Conservation (phyloP, 2,113 vertebrate genomes). For the Apteryx mantelli region DNA sequence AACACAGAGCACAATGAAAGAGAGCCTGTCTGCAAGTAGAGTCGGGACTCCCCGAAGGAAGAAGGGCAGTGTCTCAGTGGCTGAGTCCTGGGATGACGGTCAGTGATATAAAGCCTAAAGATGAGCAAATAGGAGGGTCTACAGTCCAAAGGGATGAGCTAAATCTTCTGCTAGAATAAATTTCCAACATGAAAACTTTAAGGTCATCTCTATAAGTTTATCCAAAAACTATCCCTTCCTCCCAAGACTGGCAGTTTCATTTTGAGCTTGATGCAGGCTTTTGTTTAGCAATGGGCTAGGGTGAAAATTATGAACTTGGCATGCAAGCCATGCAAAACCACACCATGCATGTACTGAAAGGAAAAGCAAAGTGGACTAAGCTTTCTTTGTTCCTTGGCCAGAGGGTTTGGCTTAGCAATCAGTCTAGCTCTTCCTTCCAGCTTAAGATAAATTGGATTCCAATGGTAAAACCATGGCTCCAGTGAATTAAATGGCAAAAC, state of each 20-base stretch:
- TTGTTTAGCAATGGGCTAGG: neutral
- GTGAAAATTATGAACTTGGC: neutral
- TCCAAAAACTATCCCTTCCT: neutral
- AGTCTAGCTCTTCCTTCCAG: neutral
- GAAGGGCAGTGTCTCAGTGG: accelerated
- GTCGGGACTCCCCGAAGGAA: neutral
- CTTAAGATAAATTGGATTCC: neutral
- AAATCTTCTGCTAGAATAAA: neutral
- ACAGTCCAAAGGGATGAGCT: neutral
- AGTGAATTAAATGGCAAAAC: neutral
- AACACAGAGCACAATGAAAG: neutral
- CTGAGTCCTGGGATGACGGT: neutral
- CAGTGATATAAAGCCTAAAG: neutral
- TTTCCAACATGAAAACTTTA: neutral
- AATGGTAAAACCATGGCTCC: neutral
- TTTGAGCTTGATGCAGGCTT: neutral
- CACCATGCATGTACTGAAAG: neutral
- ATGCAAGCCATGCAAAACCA: neutral
- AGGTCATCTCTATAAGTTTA: neutral
- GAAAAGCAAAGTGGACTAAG: neutral
- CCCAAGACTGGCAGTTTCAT: neutral
- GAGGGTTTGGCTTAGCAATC: neutral
- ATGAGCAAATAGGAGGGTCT: neutral
- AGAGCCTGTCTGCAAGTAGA: neutral
- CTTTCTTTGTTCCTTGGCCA: neutral